Conservation (phyloP, 2,113 vertebrate genomes). For the Gulo gulo region DNA sequence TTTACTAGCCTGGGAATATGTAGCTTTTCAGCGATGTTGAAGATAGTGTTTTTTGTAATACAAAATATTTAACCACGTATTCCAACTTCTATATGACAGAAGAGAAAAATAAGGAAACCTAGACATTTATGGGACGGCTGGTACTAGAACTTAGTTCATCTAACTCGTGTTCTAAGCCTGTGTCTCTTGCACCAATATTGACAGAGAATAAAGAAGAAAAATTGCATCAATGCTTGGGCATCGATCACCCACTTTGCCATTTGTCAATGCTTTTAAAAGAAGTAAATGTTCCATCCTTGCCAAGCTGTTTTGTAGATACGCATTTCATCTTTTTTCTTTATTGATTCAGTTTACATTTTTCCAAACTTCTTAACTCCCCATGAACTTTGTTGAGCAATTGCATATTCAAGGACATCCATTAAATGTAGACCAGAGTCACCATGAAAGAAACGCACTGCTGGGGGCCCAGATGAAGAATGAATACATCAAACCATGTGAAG, state of each 20-base stretch:
- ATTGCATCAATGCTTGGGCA: background rate
- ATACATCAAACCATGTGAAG: background rate
- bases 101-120: background rate
- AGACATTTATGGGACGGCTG: background rate
- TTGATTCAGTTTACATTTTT: background rate
- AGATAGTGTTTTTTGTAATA: background rate
- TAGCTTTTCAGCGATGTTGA: background rate
- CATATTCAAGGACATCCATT: background rate
- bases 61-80: background rate
- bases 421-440: background rate
- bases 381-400: background rate
- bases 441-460: background rate
- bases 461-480: background rate
- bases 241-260: conserved; percentile 18
- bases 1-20: background rate
- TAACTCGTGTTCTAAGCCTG: background rate
- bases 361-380: background rate
- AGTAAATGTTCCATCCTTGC: background rate
- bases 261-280: conserved; percentile 22
- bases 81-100: background rate
- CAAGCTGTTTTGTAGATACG: background rate
- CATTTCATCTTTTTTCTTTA: background rate
- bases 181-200: background rate
- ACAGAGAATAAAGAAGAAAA: conserved; percentile 54
- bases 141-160: background rate